A percentile compares a stretch with the other conserved stretches of the same genome.
Conservation (phyloP, 2,113 vertebrate species). For the Tupaia tana region DNA sequence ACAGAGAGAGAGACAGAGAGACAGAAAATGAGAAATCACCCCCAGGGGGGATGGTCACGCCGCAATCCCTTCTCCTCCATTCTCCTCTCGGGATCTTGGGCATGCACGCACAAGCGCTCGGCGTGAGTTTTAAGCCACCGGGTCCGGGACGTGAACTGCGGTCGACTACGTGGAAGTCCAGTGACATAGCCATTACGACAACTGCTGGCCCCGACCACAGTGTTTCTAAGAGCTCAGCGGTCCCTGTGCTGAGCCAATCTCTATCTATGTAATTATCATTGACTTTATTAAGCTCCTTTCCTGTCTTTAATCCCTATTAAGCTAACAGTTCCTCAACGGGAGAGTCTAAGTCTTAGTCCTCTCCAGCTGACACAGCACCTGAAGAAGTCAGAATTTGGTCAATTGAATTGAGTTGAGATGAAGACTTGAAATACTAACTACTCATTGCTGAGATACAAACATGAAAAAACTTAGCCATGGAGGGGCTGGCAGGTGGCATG, state of each 20-base stretch:
- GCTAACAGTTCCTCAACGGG: background rate
- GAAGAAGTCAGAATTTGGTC: background rate
- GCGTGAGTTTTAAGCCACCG: no score
- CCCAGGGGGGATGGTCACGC: no score
- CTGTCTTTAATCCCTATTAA: background rate
- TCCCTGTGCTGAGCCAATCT: background rate
- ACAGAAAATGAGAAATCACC: no score
- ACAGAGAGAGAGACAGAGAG: no score
- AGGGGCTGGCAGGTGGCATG: no score
- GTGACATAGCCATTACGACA: no score
- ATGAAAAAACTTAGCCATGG: background rate
- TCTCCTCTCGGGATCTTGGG: no score
- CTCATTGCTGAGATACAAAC: background rate
- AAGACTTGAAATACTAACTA: background rate
- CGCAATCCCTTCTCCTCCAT: no score
- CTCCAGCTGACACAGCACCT: background rate
- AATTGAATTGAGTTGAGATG: background rate
- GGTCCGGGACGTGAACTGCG: no score
- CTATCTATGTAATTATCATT: constrained; percentile 1
- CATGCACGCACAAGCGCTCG: no score
- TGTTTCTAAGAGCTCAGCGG: background rate
- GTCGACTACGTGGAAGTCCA: no score
- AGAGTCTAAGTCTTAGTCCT: background rate
- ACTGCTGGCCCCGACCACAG: no score
- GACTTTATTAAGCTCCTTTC: background rate